Evolutionary conservation across 2,797 vertebrate genomes (phyloP).

Genomic region (Enteromius treurensis): DNA sequence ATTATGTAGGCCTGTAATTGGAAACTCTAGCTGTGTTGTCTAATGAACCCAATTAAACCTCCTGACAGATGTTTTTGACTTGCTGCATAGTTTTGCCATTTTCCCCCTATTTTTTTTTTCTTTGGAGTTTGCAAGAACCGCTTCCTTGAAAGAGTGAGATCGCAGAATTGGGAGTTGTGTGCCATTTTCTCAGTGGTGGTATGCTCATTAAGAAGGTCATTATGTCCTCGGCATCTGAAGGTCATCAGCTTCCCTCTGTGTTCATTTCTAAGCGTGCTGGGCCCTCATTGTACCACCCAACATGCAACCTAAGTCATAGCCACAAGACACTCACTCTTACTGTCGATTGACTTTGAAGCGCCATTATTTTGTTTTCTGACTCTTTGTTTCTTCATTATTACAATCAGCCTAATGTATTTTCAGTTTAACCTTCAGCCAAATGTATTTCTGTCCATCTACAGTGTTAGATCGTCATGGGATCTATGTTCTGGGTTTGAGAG

Average conservation of each 20-base stretch:
- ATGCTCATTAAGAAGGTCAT: constrained; percentile 71
- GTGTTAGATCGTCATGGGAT: not conserved
- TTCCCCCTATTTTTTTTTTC: not conserved
- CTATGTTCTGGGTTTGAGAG: not conserved
- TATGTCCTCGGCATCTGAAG: constrained; percentile 71
- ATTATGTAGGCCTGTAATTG: constrained; percentile 98
- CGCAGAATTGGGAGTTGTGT: constrained; percentile 55
- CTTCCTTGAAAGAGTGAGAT: constrained; percentile 60
- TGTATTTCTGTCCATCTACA: not conserved
- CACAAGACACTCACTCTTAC: constrained; percentile 38
- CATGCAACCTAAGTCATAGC: constrained; percentile 25
- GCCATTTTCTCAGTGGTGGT: constrained; percentile 69
- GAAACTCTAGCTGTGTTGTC: constrained; percentile 88
- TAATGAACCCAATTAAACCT: constrained; percentile 99
- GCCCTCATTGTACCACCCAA: constrained; percentile 42
- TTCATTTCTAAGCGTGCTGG: constrained; percentile 68
- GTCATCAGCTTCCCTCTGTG: constrained; percentile 74
- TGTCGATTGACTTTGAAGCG: constrained; percentile 37
- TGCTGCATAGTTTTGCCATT: constrained; percentile 34
- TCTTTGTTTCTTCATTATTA: constrained; percentile 10
- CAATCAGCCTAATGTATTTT: not conserved
- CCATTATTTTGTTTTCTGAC: constrained; percentile 7
- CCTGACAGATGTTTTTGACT: constrained; percentile 92
- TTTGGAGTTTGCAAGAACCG: constrained; percentile 30
- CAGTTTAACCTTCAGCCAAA: not conserved